Percentiles rank a stretch among this genome's conserved stretches.
Evolutionary conservation across 2,113 vertebrate genomes (phyloP).

Genomic region (Odobenus rosmarus): DNA sequence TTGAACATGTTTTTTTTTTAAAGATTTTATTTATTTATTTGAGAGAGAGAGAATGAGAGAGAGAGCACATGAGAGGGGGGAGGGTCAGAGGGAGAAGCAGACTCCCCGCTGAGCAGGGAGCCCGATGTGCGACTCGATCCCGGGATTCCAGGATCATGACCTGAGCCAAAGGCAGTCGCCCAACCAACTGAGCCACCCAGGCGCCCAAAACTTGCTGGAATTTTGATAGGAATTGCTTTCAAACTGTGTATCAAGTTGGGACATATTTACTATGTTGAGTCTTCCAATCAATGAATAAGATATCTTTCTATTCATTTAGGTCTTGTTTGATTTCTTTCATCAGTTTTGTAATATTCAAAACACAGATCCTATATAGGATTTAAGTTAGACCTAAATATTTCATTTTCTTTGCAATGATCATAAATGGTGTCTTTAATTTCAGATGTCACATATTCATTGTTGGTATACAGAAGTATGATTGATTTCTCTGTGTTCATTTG

Average conservation of each 20-base stretch:
- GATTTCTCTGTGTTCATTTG: neutral
- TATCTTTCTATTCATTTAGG: neutral
- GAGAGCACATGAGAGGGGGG: too few species aligned
- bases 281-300: neutral
- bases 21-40: too few species aligned
- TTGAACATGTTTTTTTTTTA: too few species aligned
- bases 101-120: too few species aligned
- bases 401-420: neutral
- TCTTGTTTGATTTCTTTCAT: neutral
- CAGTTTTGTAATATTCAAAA: neutral
- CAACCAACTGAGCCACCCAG: too few species aligned
- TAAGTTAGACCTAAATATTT: neutral
- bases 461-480: neutral
- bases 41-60: too few species aligned
- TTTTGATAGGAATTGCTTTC: constrained; percentile 41
- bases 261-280: neutral
- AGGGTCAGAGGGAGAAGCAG: too few species aligned
- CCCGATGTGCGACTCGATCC: too few species aligned
- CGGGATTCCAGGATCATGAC: too few species aligned
- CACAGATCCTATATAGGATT: neutral
- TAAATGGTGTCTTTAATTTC: neutral
- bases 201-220: neutral
- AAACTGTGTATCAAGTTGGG: neutral
- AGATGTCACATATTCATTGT: neutral
- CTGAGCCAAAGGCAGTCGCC: too few species aligned